phyloP scores from a whole-genome alignment of 1,140 invertebrate genomes.

The Hyles vespertilio region DNA sequence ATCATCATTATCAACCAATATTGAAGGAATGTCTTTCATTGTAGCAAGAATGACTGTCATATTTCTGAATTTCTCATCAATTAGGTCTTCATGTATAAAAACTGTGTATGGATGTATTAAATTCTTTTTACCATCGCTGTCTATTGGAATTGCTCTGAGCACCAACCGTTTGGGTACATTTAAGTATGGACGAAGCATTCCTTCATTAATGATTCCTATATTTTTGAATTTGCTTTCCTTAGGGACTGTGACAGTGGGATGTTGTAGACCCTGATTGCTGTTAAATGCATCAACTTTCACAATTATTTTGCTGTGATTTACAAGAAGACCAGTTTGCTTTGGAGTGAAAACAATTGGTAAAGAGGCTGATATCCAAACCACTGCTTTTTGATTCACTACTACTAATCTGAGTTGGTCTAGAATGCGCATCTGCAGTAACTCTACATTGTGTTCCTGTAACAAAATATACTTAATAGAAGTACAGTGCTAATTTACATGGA shows the following conservation, averaged over 20 bases:
- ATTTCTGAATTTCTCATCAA: conserved; percentile 48
- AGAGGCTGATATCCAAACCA: conserved; percentile 77
- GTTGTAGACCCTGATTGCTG: conserved; percentile 29
- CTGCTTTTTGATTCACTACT: conserved; percentile 70
- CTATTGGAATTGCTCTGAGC: conserved; percentile 54
- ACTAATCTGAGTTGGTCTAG: conserved; percentile 76
- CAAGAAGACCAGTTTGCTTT: conserved; percentile 60
- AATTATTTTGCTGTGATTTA: conserved; percentile 53
- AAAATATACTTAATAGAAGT: conserved; percentile 8
- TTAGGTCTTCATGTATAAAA: conserved; percentile 60
- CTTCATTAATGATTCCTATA: conserved; percentile 55
- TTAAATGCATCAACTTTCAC: conserved; percentile 65
- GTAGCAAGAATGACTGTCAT: conserved; percentile 53
- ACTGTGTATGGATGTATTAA: conserved; percentile 68
- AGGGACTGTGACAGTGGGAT: conserved; percentile 20
- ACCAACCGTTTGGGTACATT: conserved; percentile 46
- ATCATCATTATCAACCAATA: conserved; percentile 38
- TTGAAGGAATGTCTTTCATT: conserved; percentile 57
- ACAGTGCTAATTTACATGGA: no score
- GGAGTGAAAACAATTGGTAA: conserved; percentile 63
- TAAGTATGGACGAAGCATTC: conserved; percentile 50
- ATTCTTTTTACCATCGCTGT: conserved; percentile 65
- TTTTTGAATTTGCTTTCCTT: conserved; percentile 49
- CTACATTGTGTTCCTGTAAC: conserved; percentile 75
- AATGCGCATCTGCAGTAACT: conserved; percentile 73